Evolutionary conservation across 2,888 invertebrate genomes (phyloP).

Genomic region (Cacoxenus indagator): DNA sequence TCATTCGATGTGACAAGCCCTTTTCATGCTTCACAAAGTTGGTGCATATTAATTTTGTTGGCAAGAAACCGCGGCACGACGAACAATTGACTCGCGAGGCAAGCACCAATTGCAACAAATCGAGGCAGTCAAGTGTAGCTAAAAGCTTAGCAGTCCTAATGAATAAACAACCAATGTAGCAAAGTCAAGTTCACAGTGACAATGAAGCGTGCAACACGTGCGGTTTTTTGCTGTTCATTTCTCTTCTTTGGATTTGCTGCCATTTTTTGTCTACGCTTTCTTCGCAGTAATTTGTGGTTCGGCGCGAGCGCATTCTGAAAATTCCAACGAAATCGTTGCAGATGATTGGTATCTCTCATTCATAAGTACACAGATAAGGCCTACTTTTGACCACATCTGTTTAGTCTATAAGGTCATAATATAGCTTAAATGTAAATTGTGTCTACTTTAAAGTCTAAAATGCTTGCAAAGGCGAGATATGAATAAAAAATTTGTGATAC

Average conservation of each 20-base stretch:
- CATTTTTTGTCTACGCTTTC: background rate
- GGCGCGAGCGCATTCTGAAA: background rate
- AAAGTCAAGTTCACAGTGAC: background rate
- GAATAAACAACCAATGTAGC: background rate
- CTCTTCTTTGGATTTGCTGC: background rate
- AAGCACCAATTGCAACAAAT: background rate
- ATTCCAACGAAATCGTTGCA: background rate
- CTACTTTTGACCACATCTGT: background rate
- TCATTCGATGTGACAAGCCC: background rate
- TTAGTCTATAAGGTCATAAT: background rate
- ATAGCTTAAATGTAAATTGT: conserved; percentile 12
- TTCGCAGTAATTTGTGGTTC: background rate
- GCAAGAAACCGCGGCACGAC: background rate
- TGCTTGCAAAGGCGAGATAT: background rate
- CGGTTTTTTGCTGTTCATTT: background rate
- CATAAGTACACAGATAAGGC: background rate
- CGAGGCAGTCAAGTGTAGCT: background rate
- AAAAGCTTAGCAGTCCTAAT: background rate
- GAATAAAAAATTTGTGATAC: conserved; percentile 6
- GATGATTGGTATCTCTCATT: too few relatives aligned
- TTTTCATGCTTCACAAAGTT: conserved; percentile 2
- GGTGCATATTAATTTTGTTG: background rate
- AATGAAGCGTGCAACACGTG: conserved; percentile 12
- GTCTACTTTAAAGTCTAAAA: background rate
- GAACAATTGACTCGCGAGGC: background rate